phyloP scores from a whole-genome alignment of 2,113 vertebrate genomes.

The Chunga burmeisteri region DNA sequence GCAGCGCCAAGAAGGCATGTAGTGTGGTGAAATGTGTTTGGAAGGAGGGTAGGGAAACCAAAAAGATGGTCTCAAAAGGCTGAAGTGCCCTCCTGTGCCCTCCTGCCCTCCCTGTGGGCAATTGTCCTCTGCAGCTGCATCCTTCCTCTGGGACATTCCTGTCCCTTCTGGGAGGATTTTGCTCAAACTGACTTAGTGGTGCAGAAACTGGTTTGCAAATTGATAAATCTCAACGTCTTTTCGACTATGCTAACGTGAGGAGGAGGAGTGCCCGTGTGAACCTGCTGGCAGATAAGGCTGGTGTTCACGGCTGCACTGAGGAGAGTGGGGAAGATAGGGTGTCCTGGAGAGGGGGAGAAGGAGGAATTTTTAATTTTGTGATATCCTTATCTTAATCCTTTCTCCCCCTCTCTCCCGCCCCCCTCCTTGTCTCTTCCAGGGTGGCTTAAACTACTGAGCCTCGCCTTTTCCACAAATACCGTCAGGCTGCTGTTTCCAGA shows the following conservation, averaged over 20 bases:
- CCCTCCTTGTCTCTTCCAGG: background rate
- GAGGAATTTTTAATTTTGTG: background rate
- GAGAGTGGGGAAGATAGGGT: background rate
- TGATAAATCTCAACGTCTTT: too few species aligned
- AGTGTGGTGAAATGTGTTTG: accelerated
- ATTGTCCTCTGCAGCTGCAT: accelerated
- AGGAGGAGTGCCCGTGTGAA: background rate
- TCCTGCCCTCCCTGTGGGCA: accelerated
- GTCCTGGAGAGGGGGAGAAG: background rate
- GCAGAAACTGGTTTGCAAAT: background rate
- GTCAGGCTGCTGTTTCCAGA: background rate
- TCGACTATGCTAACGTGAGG: background rate
- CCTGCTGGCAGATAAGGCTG: background rate
- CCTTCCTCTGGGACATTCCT: background rate
- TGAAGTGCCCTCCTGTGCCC: background rate
- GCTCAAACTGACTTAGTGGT: background rate
- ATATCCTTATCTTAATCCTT: background rate
- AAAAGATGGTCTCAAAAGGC: background rate
- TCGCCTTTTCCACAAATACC: background rate
- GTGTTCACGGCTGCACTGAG: background rate
- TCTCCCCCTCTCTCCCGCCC: background rate
- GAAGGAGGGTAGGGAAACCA: background rate
- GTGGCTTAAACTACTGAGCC: background rate
- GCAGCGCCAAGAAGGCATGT: accelerated
- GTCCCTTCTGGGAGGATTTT: background rate